These are phyloP conservation scores for Melanerpes aurifrons DNA, from an alignment of 2,113 vertebrate species.

Conservation along the genomic window DNA sequence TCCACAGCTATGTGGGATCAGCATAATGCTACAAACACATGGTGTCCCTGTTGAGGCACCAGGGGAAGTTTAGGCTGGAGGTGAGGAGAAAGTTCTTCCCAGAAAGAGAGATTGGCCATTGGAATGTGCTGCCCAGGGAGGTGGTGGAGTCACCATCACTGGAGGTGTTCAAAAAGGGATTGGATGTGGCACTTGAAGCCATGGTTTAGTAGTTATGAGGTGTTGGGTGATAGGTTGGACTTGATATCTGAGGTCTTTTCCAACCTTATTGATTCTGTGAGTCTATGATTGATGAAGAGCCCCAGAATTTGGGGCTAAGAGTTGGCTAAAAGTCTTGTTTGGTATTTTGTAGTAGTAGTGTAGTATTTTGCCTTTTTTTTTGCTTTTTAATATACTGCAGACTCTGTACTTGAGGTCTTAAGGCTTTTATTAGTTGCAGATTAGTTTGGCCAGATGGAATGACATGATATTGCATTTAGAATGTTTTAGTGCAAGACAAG, in stretches of 20 bases:
- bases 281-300: neutral
- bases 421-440: neutral
- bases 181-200: no score
- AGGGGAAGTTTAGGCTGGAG: no score
- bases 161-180: no score
- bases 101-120: no score
- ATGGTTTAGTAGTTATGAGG: no score
- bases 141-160: no score
- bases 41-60: accelerated
- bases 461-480: neutral
- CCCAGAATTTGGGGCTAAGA: neutral
- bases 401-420: neutral
- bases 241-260: no score
- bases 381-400: neutral
- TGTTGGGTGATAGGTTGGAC: no score
- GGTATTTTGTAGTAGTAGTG: neutral
- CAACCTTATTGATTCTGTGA: no score
- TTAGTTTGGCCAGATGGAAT: neutral
- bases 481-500: neutral
- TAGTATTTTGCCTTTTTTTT: neutral
- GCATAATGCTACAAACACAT: neutral
- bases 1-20: neutral
- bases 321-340: neutral
- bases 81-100: no score
- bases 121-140: no score